phyloP scores from a whole-genome alignment of 2,113 vertebrate species.

The Amblyopsis rosae region DNA sequence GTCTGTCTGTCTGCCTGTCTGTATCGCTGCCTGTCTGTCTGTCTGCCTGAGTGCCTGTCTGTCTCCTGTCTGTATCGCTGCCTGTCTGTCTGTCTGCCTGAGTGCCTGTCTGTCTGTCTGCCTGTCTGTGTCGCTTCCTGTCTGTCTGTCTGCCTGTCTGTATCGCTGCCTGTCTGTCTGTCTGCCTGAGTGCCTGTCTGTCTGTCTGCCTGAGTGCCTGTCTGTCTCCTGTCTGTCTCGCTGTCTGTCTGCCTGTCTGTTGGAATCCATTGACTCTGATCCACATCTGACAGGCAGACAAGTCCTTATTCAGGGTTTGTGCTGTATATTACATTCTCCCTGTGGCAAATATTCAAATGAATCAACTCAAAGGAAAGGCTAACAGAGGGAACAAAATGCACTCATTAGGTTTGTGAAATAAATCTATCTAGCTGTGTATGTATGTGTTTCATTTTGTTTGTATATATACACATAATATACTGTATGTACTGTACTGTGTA shows the following conservation, averaged over 20 bases:
- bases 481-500: background rate
- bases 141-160: background rate
- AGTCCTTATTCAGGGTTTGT: constrained; percentile 35
- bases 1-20: background rate
- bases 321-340: constrained; percentile 32
- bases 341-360: constrained; percentile 28
- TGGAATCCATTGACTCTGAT: background rate
- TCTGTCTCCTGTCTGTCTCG: background rate
- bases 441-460: background rate
- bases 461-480: background rate
- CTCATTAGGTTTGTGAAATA: constrained; percentile 2
- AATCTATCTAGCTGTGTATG: background rate
- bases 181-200: background rate
- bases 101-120: background rate
- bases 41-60: background rate
- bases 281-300: constrained; percentile 16
- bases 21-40: background rate
- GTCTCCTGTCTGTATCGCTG: background rate
- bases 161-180: background rate
- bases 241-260: background rate
- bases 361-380: constrained; percentile 14
- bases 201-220: background rate
- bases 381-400: constrained; percentile 11
- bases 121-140: background rate
- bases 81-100: background rate